Evolutionary conservation across 2,888 invertebrate species (phyloP), one percentile per base, ranked within the genome.

Genomic region (Drosophila ezoana): DNA sequence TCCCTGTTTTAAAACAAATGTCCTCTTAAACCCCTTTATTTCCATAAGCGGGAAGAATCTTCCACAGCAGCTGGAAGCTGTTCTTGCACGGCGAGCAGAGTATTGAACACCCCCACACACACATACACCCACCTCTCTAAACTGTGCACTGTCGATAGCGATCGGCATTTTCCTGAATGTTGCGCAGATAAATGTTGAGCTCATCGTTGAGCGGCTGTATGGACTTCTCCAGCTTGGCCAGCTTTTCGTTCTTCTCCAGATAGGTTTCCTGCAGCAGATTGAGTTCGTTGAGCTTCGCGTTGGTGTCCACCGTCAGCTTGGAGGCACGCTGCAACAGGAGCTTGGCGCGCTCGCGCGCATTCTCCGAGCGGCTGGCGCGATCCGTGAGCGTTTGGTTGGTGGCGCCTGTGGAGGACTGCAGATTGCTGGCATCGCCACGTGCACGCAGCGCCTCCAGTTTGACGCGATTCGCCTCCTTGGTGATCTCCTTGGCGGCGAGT

Each of bases 401-500:
- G 58, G 93, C 93, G 74, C 95, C 94, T 87, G 98, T 98, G 0
- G 86, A 84, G 1, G 77, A 79, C n/a, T 91, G 85, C 57, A 92
- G 92, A 58, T 93, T 92, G 5, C 76, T 86, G 9, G 95, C 95
- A 79, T 95, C 94, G 54, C 94, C 94, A 67, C 95, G 94, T 0
- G 97, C 96, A 35, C 93, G 94, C 64, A 95, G 95, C 0, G 97
- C 96, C 54, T 96, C 95, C 49, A 94, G 94, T 1, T 95, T 94
- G 3, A 98, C 96, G 72, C 95, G 94, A 54, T 94, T 94, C 0
- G 96, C 95, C 91, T 96, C 96, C 73, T 95, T 94, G 89, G 95
- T 95, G 1, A 98, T 97, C 90, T 96, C 95, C 77, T 95, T 94
- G 8, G 98, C 96, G 60, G 96, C 96, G 61, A 95, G 94, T 85